Base-by-base conservation (phyloP, 2,888 invertebrate species). In the Idaea biselata region DNA sequence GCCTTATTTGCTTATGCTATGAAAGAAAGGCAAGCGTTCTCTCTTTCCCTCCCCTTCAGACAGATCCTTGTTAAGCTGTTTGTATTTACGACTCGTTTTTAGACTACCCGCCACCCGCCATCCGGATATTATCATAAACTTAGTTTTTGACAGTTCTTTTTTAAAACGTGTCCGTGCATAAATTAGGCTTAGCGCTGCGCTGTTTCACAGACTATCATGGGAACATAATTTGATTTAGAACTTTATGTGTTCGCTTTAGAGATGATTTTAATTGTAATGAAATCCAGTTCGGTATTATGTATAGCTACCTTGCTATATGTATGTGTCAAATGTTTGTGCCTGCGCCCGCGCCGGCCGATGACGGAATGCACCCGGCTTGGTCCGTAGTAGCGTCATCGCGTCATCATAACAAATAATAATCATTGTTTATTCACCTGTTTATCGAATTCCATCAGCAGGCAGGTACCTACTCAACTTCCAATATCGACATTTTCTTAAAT, bases 81-180 rank as follows among this genome's bases (percentile, higher is more conserved):
- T 44, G 3, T 44, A 44, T 14, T 44, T 44, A 44, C 11, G 14
- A 11, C 44, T 11, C 5, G 7, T 44, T 11, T 44, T 44, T 14
- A 14, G 44, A 44, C 44, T 44, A 44, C 44, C 44, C 44, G 44
- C 44, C 33, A 44, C 44, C 44, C 44, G 44, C 44, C 33, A 33
- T 33, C 8, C 44, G 14, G 11, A 44, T 44, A 14, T 8, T 44
- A 8, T 3, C 44, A 5, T 44, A 11, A 8, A 44, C 8, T 14
- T 44, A 44, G 44, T 71, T 71, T 77, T 75, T 74, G 80, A 81
- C 82, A 81, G 75, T 74, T 79, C 75, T 77, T 76, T 78, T 78
- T 73, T 68, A 75, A 44, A 72, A 76, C 84, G 79, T 83, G 84
- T 76, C 67, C 61, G 57, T 69, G 84, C 84, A 84, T 86, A 83